A percentile compares a stretch with the other conserved stretches of the same genome.
Conservation (phyloP, 2,888 invertebrate genomes). For the Meta bourneti region DNA sequence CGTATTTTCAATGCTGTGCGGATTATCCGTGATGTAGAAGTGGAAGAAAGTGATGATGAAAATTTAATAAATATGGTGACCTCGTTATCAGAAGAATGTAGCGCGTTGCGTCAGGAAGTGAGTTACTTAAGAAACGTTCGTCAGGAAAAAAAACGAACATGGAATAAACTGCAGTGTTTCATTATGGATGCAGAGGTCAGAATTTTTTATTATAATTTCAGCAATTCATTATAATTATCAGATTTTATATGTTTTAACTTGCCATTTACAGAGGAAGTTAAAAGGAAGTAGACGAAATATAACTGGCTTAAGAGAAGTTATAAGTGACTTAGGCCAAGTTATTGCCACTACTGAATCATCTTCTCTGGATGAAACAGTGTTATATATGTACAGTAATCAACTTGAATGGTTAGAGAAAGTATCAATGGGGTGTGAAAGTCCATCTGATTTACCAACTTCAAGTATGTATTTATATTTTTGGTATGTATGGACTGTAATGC, state of each 20-base stretch:
- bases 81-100: slow-evolving; percentile 71
- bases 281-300: slow-evolving; percentile 53
- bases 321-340: slow-evolving; percentile 59
- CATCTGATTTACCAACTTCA: slow-evolving; percentile 14
- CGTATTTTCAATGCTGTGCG: slow-evolving; percentile 57
- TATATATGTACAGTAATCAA: slow-evolving; percentile 72
- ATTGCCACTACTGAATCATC: slow-evolving; percentile 61
- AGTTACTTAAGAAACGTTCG: slow-evolving; percentile 70
- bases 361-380: slow-evolving; percentile 72
- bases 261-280: slow-evolving; percentile 51
- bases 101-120: slow-evolving; percentile 71
- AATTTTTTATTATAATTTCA: background rate
- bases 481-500: background rate
- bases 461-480: slow-evolving; percentile 9
- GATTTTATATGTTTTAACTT: background rate
- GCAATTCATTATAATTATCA: background rate
- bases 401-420: slow-evolving; percentile 69
- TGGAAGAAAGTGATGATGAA: slow-evolving; percentile 68
- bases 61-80: slow-evolving; percentile 63
- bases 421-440: slow-evolving; percentile 40
- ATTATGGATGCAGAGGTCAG: slow-evolving; percentile 74
- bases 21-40: slow-evolving; percentile 65
- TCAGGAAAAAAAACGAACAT: slow-evolving; percentile 66
- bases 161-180: slow-evolving; percentile 69
- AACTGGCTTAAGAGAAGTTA: slow-evolving; percentile 53